phyloP scores from a whole-genome alignment of 2,888 invertebrate genomes.

The Timema podura region DNA sequence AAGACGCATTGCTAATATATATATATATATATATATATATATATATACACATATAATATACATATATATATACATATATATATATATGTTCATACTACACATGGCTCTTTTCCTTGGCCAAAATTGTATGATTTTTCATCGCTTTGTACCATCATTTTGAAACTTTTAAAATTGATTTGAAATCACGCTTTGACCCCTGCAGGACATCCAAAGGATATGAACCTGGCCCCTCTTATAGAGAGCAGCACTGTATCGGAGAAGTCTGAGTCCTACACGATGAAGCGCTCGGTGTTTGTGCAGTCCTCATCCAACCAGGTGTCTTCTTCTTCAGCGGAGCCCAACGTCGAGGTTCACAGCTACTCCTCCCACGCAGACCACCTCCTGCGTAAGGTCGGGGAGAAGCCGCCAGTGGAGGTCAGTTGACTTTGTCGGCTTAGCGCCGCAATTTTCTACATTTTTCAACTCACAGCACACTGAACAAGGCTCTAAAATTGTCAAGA shows the following conservation, averaged over 20 bases:
- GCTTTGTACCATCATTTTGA: too few species aligned
- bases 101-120: too few species aligned
- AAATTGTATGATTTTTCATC: too few species aligned
- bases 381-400: slow-evolving; percentile 51
- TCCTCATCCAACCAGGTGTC: slow-evolving; percentile 47
- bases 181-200: neutral
- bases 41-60: neutral
- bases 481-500: too few species aligned
- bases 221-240: slow-evolving; percentile 10
- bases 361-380: slow-evolving; percentile 51
- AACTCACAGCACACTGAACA: too few species aligned
- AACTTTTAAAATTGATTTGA: too few species aligned
- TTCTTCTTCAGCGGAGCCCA: slow-evolving; percentile 46
- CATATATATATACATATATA: too few species aligned
- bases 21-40: too few species aligned
- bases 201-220: slow-evolving; percentile 9
- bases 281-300: slow-evolving; percentile 54
- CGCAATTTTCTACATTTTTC: too few species aligned
- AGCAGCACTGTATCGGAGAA: slow-evolving; percentile 20
- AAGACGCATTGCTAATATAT: too few species aligned
- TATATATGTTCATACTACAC: too few species aligned
- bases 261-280: slow-evolving; percentile 48
- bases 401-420: slow-evolving; percentile 45
- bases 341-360: slow-evolving; percentile 47
- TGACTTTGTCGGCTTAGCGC: too few species aligned